Conservation (phyloP, 2,113 vertebrate genomes). For the Oxygymnocypris stewartii region DNA sequence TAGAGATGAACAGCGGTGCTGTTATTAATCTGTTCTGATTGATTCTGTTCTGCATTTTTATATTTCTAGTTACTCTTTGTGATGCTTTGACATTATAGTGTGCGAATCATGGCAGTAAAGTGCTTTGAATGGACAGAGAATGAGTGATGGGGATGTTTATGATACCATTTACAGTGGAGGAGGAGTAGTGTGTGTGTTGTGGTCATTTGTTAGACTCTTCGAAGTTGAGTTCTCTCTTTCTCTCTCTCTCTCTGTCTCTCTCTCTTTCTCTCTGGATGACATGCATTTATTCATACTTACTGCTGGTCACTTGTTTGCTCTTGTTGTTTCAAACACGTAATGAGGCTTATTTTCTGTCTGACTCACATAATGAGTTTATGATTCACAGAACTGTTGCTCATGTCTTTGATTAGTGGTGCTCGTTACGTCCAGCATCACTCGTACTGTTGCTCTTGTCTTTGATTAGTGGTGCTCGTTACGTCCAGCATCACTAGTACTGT, state of each 20-base stretch:
- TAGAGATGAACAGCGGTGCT: background rate
- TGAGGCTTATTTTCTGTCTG: background rate
- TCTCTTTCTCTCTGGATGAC: background rate
- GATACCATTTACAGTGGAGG: too few species aligned
- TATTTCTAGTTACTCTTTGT: background rate
- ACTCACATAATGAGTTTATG: background rate
- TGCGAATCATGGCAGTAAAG: background rate
- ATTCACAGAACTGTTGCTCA: background rate
- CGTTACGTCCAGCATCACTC: too few species aligned
- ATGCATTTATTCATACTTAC: background rate
- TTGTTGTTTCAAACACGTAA: background rate
- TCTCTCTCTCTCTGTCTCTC: too few species aligned
- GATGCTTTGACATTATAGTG: background rate
- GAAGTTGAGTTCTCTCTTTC: background rate
- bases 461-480: too few species aligned
- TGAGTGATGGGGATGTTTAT: background rate
- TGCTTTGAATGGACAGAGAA: background rate
- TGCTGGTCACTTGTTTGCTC: background rate
- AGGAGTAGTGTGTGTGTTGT: background rate
- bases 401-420: background rate
- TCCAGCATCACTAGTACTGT: too few species aligned
- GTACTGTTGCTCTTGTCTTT: too few species aligned
- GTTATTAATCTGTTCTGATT: background rate
- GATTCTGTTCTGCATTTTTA: background rate
- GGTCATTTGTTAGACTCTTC: slow-evolving; percentile 1